A percentile compares a stretch with the other conserved stretches of the same genome.
Evolutionary conservation across 2,888 invertebrate species (phyloP).

Genomic region (Lamellibrachia columna): DNA sequence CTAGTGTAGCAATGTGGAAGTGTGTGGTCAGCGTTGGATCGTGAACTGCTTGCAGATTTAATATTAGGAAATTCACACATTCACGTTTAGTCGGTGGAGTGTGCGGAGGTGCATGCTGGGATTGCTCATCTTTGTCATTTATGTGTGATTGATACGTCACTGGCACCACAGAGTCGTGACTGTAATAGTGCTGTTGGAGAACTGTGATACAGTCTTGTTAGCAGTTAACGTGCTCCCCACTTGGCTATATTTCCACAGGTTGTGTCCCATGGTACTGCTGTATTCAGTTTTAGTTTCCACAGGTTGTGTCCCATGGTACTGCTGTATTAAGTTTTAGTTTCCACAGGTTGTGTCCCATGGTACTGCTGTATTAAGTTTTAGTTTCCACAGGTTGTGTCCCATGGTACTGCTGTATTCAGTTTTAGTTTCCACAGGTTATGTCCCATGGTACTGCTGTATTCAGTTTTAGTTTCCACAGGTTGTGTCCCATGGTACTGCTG

Average conservation of each 20-base stretch:
- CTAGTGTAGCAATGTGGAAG: background rate
- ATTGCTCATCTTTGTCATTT: background rate
- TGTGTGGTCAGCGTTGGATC: background rate
- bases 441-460: too few species aligned
- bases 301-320: too few species aligned
- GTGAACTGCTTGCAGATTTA: background rate
- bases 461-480: too few species aligned
- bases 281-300: background rate
- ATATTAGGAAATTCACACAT: background rate
- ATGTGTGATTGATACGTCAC: background rate
- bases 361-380: too few species aligned
- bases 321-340: too few species aligned
- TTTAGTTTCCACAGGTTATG: too few species aligned
- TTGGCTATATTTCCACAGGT: background rate
- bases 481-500: too few species aligned
- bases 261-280: background rate
- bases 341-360: too few species aligned
- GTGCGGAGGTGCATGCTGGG: background rate
- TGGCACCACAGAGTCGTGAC: background rate
- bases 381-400: too few species aligned
- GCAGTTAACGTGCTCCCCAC: background rate
- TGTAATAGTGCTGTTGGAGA: background rate
- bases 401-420: too few species aligned
- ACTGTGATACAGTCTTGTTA: background rate
- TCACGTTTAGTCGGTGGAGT: background rate